Evolutionary conservation across 2,888 invertebrate genomes (phyloP).

Genomic region (Xestia xanthographa): DNA sequence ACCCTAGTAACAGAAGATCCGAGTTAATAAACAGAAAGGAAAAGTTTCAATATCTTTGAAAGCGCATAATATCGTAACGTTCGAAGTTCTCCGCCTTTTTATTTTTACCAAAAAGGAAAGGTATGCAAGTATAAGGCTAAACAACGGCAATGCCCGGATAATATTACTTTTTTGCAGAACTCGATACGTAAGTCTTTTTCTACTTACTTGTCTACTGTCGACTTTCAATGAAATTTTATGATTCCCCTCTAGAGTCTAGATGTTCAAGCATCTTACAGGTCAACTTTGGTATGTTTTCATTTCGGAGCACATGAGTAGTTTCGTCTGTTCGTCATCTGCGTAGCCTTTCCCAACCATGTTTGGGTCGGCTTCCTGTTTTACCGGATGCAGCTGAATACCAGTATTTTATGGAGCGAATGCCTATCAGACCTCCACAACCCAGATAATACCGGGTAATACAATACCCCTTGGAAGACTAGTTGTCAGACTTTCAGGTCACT

Average conservation of each 20-base stretch:
- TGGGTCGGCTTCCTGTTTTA: no score
- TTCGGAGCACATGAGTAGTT: background rate
- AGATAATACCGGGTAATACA: no score
- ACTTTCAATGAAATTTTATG: constrained; percentile 60
- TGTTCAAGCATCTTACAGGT: constrained; percentile 4
- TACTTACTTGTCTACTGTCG: constrained; percentile 34
- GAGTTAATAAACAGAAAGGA: constrained; percentile 51
- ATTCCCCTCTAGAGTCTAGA: background rate
- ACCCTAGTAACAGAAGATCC: constrained; percentile 34
- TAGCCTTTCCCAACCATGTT: no score
- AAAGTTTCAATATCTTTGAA: constrained; percentile 64
- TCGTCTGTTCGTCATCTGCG: background rate
- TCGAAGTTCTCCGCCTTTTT: constrained; percentile 52
- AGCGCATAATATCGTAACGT: constrained; percentile 56
- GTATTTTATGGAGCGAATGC: no score
- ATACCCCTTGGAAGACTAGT: no score
- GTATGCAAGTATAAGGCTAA: constrained; percentile 47
- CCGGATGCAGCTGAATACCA: no score
- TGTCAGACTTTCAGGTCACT: no score
- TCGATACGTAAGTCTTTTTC: constrained; percentile 50
- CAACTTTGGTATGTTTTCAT: background rate
- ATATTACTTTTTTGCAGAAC: constrained; percentile 37
- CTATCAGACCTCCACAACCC: no score
- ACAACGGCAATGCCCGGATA: constrained; percentile 38
- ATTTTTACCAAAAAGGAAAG: constrained; percentile 45